These are phyloP conservation scores for Erpetoichthys calabaricus DNA, from an alignment of 2,797 vertebrate genomes.

Conservation along the genomic window DNA sequence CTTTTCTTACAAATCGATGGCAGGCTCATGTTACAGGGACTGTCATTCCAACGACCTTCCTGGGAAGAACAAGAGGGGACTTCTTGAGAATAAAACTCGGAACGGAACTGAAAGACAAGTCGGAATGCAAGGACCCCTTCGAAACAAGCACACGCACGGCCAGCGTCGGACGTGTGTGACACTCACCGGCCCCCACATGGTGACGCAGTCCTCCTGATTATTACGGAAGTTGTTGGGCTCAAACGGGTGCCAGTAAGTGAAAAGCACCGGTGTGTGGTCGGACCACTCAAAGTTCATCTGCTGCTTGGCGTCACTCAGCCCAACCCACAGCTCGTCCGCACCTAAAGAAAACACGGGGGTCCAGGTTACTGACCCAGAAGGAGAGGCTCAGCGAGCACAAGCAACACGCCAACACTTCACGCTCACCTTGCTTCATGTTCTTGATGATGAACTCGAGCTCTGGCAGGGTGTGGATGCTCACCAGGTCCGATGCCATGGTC, in stretches of 20 bases:
- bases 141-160: constrained; percentile 1
- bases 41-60: constrained; percentile 95
- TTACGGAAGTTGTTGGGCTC: constrained; percentile 95
- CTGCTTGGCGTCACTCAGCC: constrained; percentile 78
- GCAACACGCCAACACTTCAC: no score
- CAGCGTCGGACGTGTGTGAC: no score
- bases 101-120: no score
- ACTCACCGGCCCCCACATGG: constrained; percentile 89
- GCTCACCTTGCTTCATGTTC: constrained; percentile 76
- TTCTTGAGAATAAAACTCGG: not conserved
- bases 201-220: constrained; percentile 85
- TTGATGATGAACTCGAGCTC: constrained; percentile 79
- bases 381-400: no score
- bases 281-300: constrained; percentile 98
- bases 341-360: constrained; percentile 39
- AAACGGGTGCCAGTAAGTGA: constrained; percentile 90
- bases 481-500: constrained; percentile 69
- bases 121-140: not conserved
- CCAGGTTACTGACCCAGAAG: not conserved
- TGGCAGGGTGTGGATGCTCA: constrained; percentile 81
- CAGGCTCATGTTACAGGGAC: constrained; percentile 81
- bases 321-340: constrained; percentile 86
- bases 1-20: constrained; percentile 89
- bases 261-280: constrained; percentile 76
- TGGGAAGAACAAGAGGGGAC: constrained; percentile 27